Base-by-base conservation (phyloP, 2,113 vertebrate genomes). In the Lonchura striata region DNA sequence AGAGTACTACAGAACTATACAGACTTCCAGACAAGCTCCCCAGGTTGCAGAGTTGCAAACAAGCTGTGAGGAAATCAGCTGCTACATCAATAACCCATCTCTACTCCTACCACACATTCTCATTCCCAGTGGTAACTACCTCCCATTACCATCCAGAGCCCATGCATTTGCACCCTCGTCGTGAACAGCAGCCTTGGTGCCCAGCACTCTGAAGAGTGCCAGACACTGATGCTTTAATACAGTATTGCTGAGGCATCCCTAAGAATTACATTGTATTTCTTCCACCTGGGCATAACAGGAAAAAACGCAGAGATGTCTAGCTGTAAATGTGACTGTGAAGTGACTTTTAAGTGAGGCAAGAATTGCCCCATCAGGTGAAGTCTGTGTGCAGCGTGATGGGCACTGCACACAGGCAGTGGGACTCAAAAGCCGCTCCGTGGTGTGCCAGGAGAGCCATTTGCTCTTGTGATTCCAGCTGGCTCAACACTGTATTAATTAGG, bases 301-400 rank as follows among this genome's bases (percentile, higher is more conserved):
- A 47, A 35, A 21, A 52, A 14, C 11, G 13, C 44, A 61, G 46
- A 50, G 17, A 11, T 33, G 30, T 22, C 20, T 14, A 28, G 54
- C 8, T 61, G 33, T 13, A 46, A 22, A 42, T 10, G 41, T 17
- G 49, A 14, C 49, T 18, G 21, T 24, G 23, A 16, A 42, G 35
- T 46, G 44, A 54, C 53, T 57, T 39, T 56, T 5, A 33, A 61
- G 7, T 56, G 57, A 46, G 72, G 16, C 18, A 57, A 31, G 57
- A n/a, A 30, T 2, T 60, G 60, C 39, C 42, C 3, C 4, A 15
- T 47, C 5, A 50, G 53, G 2, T 6, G 35, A 3, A 2, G 35
- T 17, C 47, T 11, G 16, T 6, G 37, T 20, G 56, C 57, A 23
- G 15, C 8, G 52, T 6, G 59, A 13, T 1, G 57, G 50, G 30